Percentiles rank a stretch among this genome's conserved stretches.
These are phyloP conservation scores for Dipodomys merriami DNA, from an alignment of 2,113 vertebrate genomes.

Conservation along the genomic window DNA sequence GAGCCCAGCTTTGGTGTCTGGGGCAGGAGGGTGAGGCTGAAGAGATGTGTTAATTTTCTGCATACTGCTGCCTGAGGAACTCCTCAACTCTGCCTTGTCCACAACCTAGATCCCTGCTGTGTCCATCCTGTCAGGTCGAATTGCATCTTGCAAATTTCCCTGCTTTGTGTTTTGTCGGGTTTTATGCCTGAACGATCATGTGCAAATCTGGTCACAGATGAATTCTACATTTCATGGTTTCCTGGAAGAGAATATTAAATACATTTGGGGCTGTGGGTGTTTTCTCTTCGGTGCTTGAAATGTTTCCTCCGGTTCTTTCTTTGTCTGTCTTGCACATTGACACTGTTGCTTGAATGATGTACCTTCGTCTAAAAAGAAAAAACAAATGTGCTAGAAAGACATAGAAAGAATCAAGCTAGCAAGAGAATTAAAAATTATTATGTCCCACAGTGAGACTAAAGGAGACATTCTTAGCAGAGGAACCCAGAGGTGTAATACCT, in stretches of 20 bases:
- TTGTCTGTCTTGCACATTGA: not conserved
- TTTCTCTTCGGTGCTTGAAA: conserved; percentile 4
- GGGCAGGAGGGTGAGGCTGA: not conserved
- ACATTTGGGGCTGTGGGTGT: not conserved
- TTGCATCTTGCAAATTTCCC: conserved; percentile 64
- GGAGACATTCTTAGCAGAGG: no score
- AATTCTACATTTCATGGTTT: conserved; percentile 44
- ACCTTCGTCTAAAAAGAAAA: not conserved
- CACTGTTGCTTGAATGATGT: not conserved
- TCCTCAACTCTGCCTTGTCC: conserved; percentile 47
- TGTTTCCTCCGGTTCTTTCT: not conserved
- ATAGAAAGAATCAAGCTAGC: not conserved
- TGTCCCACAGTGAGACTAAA: no score
- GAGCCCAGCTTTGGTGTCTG: not conserved
- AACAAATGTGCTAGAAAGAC: no score
- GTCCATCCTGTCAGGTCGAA: conserved; percentile 66
- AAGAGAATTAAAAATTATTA: not conserved
- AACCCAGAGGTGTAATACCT: no score
- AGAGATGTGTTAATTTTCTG: conserved; percentile 50
- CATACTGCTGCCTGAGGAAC: not conserved
- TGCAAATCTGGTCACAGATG: conserved; percentile 46
- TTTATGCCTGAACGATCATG: conserved; percentile 48
- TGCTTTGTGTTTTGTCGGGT: conserved; percentile 49
- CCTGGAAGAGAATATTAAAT: not conserved
- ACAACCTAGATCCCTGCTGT: conserved; percentile 9